Conservation (phyloP, 92 coral and sea anemone species). For the Phenganax marumi region DNA sequence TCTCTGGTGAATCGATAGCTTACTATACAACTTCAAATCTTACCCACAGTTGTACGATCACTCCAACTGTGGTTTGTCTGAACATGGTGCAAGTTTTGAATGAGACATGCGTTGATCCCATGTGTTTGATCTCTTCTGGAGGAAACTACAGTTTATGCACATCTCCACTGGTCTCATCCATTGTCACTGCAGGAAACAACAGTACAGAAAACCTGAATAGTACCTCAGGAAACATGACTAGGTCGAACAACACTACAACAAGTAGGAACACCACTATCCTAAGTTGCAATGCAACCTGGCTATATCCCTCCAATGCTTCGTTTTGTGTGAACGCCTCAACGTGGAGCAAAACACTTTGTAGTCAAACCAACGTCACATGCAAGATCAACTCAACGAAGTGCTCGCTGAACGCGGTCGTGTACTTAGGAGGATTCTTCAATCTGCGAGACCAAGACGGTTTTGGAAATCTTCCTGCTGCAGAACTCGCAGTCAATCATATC, state of each 20-base stretch:
- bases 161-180: background rate
- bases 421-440: slow-evolving; percentile 83
- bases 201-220: background rate
- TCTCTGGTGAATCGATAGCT: background rate
- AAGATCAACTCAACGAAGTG: slow-evolving; percentile 34
- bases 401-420: slow-evolving; percentile 40
- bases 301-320: slow-evolving; percentile 9
- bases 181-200: background rate
- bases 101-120: slow-evolving; percentile 30
- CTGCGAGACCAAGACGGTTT: slow-evolving; percentile 56
- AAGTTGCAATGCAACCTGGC: slow-evolving; percentile 43
- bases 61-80: slow-evolving; percentile 24
- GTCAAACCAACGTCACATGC: slow-evolving; percentile 19
- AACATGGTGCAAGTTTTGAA: background rate
- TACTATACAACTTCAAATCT: slow-evolving; percentile 1
- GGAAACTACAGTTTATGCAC: slow-evolving; percentile 24
- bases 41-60: slow-evolving; percentile 24
- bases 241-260: background rate
- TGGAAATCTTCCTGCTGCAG: slow-evolving; percentile 71
- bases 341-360: slow-evolving; percentile 33
- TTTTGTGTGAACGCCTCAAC: slow-evolving; percentile 24
- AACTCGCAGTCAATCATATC: slow-evolving; percentile 72
- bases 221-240: background rate
- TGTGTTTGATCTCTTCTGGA: slow-evolving; percentile 34
- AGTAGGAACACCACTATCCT: background rate